phyloP scores from a whole-genome alignment of 2,797 vertebrate species.

The Periophthalmus magnuspinnatus region DNA sequence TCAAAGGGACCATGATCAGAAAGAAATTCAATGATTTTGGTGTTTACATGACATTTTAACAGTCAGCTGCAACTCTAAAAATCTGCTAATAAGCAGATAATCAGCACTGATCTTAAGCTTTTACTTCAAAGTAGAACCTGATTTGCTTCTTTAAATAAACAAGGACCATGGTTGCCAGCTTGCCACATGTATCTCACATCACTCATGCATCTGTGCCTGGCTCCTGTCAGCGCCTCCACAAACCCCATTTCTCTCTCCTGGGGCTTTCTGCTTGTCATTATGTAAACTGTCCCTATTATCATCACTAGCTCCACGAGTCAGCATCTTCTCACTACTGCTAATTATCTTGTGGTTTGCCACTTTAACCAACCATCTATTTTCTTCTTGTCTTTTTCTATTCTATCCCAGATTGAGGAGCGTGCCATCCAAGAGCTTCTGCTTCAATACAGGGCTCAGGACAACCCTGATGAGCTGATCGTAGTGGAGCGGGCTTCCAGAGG shows the following conservation, averaged over 20 bases:
- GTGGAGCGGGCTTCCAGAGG: slow-evolving; percentile 89
- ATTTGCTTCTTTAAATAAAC: not conserved
- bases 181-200: not conserved
- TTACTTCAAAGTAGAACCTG: not conserved
- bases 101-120: not conserved
- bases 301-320: slow-evolving; percentile 36
- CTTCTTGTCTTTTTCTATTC: slow-evolving; percentile 27
- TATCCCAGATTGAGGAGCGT: slow-evolving; percentile 87
- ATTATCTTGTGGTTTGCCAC: slow-evolving; percentile 26
- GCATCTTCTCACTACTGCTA: slow-evolving; percentile 38
- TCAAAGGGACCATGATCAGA: no score
- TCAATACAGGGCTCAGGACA: slow-evolving; percentile 86
- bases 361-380: slow-evolving; percentile 11
- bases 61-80: no score
- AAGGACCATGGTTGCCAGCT: not conserved
- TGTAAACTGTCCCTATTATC: slow-evolving; percentile 39
- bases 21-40: no score
- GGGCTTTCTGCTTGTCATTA: slow-evolving; percentile 52
- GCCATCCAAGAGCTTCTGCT: slow-evolving; percentile 93
- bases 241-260: slow-evolving; percentile 6
- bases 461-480: slow-evolving; percentile 92
- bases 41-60: no score
- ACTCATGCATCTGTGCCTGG: slow-evolving; percentile 32
- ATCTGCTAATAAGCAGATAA: no score
- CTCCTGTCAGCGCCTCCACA: slow-evolving; percentile 43